A percentile compares a stretch with the other conserved stretches of the same genome.
phyloP scores from a whole-genome alignment of 2,888 invertebrate species.

The Oconnorella tubifera region DNA sequence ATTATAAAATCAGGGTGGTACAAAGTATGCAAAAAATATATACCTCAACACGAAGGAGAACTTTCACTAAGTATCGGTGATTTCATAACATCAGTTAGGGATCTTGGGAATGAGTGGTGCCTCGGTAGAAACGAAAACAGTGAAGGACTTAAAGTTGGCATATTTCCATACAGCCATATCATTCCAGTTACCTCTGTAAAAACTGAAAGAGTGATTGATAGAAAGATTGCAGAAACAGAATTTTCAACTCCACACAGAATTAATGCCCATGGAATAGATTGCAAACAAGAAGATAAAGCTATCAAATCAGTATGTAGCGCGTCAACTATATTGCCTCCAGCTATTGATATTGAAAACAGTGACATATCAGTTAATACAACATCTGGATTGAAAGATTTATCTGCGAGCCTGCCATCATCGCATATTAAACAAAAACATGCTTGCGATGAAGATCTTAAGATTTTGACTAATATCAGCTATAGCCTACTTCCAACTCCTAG shows the following conservation, averaged over 20 bases:
- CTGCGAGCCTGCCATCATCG: background rate
- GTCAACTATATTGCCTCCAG: too few species aligned
- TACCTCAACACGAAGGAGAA: constrained; percentile 31
- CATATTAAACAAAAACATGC: too few species aligned
- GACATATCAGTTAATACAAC: background rate
- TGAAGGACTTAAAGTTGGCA: constrained; percentile 24
- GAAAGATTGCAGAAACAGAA: too few species aligned
- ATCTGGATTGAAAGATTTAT: too few species aligned
- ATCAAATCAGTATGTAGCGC: too few species aligned
- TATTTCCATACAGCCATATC: constrained; percentile 26
- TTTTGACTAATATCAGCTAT: background rate
- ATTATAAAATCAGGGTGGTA: constrained; percentile 5
- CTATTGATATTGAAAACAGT: too few species aligned
- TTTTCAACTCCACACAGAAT: too few species aligned
- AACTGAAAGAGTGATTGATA: too few species aligned
- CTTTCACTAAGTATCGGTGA: constrained; percentile 29
- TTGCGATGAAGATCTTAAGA: too few species aligned
- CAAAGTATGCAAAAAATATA: constrained; percentile 23
- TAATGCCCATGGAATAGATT: too few species aligned
- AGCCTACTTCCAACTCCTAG: background rate
- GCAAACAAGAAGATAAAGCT: background rate
- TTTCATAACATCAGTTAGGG: constrained; percentile 26
- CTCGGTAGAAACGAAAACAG: constrained; percentile 28
- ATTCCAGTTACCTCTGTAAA: constrained; percentile 6
- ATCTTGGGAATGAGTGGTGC: constrained; percentile 35